Percentiles rank a stretch among this genome's conserved stretches.
Evolutionary conservation across 2,888 invertebrate genomes (phyloP).

Genomic region (Eledona agricola): DNA sequence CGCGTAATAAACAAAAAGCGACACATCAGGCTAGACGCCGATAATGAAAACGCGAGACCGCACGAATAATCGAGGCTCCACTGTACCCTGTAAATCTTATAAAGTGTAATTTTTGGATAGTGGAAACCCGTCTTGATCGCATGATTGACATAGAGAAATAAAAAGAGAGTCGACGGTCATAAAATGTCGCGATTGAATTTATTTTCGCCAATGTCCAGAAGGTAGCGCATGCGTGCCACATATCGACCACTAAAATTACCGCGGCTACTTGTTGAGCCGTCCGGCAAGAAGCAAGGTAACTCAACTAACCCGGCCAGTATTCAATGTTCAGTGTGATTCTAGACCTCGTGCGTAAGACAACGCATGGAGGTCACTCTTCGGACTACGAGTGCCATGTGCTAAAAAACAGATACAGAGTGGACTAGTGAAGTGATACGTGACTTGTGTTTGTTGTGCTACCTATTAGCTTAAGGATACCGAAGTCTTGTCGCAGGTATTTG

Average conservation of each 20-base stretch:
- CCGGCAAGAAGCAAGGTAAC: slow-evolving; percentile 52
- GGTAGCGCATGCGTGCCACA: slow-evolving; percentile 56
- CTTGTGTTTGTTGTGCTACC: slow-evolving; percentile 33
- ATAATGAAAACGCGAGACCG: no score
- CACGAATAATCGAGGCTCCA: no score
- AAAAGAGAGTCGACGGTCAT: slow-evolving; percentile 5
- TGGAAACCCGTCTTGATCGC: no score
- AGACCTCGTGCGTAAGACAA: slow-evolving; percentile 52
- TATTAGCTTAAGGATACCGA: slow-evolving; percentile 42
- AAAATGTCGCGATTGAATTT: slow-evolving; percentile 16
- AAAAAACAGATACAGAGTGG: slow-evolving; percentile 42
- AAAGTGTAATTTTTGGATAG: no score
- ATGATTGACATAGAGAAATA: slow-evolving; percentile 1
- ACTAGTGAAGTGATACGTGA: slow-evolving; percentile 43
- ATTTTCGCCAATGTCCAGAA: slow-evolving; percentile 38
- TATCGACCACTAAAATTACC: slow-evolving; percentile 54
- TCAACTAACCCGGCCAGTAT: slow-evolving; percentile 54
- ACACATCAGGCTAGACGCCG: no score
- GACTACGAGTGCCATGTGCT: slow-evolving; percentile 50
- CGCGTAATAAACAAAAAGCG: no score
- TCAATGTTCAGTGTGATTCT: slow-evolving; percentile 56
- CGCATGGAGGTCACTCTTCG: slow-evolving; percentile 52
- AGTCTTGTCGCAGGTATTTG: slow-evolving; percentile 38
- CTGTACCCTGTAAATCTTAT: no score
- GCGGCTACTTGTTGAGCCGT: slow-evolving; percentile 59